A percentile compares a stretch with the other conserved stretches of the same genome.
Evolutionary conservation across 2,797 vertebrate genomes (phyloP).

Genomic region (Pogoniulus pusillus): DNA sequence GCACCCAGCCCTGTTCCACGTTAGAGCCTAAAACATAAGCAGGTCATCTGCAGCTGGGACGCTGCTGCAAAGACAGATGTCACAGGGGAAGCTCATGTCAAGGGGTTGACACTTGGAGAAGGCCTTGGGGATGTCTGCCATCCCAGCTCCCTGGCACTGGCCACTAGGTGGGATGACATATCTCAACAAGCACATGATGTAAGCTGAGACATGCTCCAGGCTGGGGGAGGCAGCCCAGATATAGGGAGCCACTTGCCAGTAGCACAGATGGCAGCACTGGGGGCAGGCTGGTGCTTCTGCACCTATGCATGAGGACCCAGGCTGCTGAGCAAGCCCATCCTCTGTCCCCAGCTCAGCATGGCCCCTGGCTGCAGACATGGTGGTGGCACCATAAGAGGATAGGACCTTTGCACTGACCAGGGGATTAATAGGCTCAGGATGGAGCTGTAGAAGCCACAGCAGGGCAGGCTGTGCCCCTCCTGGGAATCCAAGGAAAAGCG

Average conservation of each 20-base stretch:
- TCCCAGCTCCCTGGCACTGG: not conserved
- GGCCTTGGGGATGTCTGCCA: not conserved
- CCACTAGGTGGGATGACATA: not conserved
- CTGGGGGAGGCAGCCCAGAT: not conserved
- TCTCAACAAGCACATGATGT: not conserved
- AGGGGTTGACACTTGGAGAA: not conserved
- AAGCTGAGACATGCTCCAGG: not conserved
- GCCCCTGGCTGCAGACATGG: not conserved
- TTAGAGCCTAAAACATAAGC: fast-evolving
- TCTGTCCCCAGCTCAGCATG: not conserved
- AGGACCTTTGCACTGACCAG: not conserved
- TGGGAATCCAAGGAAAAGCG: not conserved
- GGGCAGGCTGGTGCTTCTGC: not conserved
- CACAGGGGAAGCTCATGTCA: not conserved
- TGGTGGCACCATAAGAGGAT: not conserved
- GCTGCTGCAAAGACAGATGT: not conserved
- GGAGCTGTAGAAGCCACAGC: not conserved
- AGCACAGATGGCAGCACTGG: not conserved
- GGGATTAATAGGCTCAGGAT: not conserved
- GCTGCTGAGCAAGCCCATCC: not conserved
- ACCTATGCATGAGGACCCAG: fast-evolving
- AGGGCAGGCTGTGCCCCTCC: not conserved
- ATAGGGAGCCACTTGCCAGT: fast-evolving
- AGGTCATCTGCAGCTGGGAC: not conserved
- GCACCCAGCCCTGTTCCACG: not conserved